A percentile compares a stretch with the other conserved stretches of the same genome.
Evolutionary conservation across 2,113 vertebrate genomes (phyloP).

Genomic region (Brachypodius melanocephalos): DNA sequence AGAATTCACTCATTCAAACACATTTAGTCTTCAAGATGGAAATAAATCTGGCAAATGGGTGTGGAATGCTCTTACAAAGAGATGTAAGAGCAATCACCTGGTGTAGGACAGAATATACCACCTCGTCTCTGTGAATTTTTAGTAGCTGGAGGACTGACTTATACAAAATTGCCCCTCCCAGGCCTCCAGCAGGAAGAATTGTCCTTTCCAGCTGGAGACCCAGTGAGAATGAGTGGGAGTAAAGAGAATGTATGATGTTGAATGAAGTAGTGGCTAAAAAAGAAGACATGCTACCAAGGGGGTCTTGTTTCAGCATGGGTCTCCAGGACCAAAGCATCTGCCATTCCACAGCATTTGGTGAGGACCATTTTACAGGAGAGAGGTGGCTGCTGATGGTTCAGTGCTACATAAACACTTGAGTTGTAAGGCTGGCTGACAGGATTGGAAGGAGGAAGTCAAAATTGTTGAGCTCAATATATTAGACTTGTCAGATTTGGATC

Average conservation of each 20-base stretch:
- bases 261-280: background rate
- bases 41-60: background rate
- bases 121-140: background rate
- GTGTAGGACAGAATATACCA: background rate
- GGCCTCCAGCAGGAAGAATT: background rate
- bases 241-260: background rate
- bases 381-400: background rate
- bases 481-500: background rate
- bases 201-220: background rate
- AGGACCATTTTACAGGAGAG: background rate
- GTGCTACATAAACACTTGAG: background rate
- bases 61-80: background rate
- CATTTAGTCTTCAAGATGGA: background rate
- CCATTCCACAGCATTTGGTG: background rate
- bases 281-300: background rate
- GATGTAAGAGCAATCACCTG: background rate
- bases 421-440: background rate
- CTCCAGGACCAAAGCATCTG: background rate
- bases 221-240: background rate
- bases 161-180: background rate
- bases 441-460: background rate
- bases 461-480: background rate
- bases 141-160: background rate
- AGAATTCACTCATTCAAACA: background rate
- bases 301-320: background rate